These are phyloP conservation scores for Gasterosteus nipponicus DNA, from an alignment of 2,113 vertebrate genomes.

Conservation along the genomic window DNA sequence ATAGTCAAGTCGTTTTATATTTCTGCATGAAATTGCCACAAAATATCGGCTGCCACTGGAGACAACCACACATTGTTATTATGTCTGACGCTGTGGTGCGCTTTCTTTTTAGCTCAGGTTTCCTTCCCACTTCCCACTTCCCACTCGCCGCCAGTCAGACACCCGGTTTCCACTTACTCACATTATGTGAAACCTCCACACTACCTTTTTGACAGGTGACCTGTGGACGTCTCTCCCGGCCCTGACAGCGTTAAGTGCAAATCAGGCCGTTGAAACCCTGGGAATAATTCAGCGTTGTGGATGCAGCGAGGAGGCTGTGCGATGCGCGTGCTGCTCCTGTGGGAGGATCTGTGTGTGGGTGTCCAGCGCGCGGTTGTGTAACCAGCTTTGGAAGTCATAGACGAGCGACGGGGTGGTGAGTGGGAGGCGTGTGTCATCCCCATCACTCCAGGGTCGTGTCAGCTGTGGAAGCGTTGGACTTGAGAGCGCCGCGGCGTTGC, in stretches of 20 bases:
- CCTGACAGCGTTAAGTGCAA: slow-evolving; percentile 57
- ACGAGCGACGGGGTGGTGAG: slow-evolving; percentile 75
- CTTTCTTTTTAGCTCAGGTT: slow-evolving; percentile 24
- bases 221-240: slow-evolving; percentile 44
- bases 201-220: slow-evolving; percentile 59
- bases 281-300: slow-evolving; percentile 53
- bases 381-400: slow-evolving; percentile 79
- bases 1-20: not conserved
- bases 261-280: slow-evolving; percentile 53
- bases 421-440: slow-evolving; percentile 82
- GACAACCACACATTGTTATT: not conserved
- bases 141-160: slow-evolving; percentile 53
- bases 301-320: slow-evolving; percentile 56
- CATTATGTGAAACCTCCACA: slow-evolving; percentile 39
- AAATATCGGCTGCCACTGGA: slow-evolving; percentile 15
- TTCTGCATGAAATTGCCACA: slow-evolving; percentile 5
- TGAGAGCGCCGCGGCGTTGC: slow-evolving; percentile 66
- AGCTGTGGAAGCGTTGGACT: slow-evolving; percentile 78
- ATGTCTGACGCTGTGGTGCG: not conserved
- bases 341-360: slow-evolving; percentile 78
- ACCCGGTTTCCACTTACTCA: slow-evolving; percentile 34
- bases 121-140: slow-evolving; percentile 37
- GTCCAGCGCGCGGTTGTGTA: slow-evolving; percentile 81
- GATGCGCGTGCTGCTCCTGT: slow-evolving; percentile 67
- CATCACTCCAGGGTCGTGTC: slow-evolving; percentile 78